Conservation (phyloP, 1,140 invertebrate species). For the Microplitis mediator region DNA sequence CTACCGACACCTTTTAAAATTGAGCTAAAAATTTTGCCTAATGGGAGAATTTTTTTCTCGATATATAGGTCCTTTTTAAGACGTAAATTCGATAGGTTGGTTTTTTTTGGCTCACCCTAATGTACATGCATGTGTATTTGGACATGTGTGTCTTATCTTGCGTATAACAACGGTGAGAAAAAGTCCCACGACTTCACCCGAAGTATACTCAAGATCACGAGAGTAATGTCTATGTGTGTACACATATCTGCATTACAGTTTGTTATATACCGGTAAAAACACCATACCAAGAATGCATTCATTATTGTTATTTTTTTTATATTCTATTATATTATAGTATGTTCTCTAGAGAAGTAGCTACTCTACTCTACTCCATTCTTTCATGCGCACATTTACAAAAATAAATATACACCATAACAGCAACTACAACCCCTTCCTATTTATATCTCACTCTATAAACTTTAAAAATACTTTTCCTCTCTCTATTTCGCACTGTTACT, state of each 20-base stretch:
- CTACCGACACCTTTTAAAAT: too few species aligned
- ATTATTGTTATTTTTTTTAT: neutral
- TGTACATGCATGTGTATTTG: neutral
- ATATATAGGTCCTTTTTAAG: too few species aligned
- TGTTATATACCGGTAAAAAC: neutral
- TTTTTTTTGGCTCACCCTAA: too few species aligned
- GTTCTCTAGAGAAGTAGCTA: too few species aligned
- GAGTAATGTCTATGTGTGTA: neutral
- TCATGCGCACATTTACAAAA: neutral
- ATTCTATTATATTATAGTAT: too few species aligned
- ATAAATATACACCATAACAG: neutral
- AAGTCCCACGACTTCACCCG: constrained; percentile 50
- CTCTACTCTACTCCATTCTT: neutral
- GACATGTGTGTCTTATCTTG: constrained; percentile 40
- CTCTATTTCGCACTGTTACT: constrained; percentile 27
- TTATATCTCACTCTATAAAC: neutral
- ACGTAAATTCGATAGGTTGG: too few species aligned
- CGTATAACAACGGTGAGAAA: constrained; percentile 54
- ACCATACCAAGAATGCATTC: too few species aligned
- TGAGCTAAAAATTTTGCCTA: too few species aligned
- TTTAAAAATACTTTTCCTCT: constrained; percentile 35
- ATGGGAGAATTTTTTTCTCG: too few species aligned
- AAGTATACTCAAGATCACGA: constrained; percentile 53
- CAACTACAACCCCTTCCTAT: neutral
- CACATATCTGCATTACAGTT: neutral